Base-by-base conservation (phyloP, 2,888 invertebrate species). In the Atherix ibis region DNA sequence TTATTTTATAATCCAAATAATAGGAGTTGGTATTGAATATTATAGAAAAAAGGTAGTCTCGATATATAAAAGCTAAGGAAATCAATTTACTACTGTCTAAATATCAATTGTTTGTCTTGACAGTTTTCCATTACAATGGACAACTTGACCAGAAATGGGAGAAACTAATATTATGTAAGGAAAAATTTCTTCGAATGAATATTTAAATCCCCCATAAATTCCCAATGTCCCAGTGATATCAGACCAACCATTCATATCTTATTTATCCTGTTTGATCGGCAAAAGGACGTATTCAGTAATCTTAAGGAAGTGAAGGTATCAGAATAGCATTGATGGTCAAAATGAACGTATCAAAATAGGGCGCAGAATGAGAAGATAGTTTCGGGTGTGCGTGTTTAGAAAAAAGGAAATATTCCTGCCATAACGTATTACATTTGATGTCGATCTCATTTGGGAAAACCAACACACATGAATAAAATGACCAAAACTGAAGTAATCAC, bases 211-310 rank as follows among this genome's bases (percentile, higher is more conserved):
- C 24, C 38, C 38, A 40, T 38, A 37, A n/a, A 38, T 36, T 36
- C 38, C 38, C 36, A 36, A 26, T 30, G 32, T 37, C 39, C 43
- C 36, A 31, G 35, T 32, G 43, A 41, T 40, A 42, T 44, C 43
- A 42, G 36, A 36, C 37, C 42, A 44, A 41, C 44, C 44, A 46
- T 44, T 45, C 44, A 46, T 46, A 44, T 44, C 41, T 40, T 36
- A 36, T 36, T 36, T 36, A 36, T 36, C 36, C 27, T 27, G 27
- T 36, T 31, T 36, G 31, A 31, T 27, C 31, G 18, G 8, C 10
- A 31, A 31, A 25, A 22, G 13, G 31, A 35, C 29, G 17, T 31
- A 19, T 16, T 31, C 16, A 31, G 31, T 19, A 31, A 9, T 31
- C 24, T 31, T 13, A 24, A 22, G n/a, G n/a, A 14, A 5, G 17